phyloP scores from a whole-genome alignment of 2,113 vertebrate species.

The Eleginops maclovinus region DNA sequence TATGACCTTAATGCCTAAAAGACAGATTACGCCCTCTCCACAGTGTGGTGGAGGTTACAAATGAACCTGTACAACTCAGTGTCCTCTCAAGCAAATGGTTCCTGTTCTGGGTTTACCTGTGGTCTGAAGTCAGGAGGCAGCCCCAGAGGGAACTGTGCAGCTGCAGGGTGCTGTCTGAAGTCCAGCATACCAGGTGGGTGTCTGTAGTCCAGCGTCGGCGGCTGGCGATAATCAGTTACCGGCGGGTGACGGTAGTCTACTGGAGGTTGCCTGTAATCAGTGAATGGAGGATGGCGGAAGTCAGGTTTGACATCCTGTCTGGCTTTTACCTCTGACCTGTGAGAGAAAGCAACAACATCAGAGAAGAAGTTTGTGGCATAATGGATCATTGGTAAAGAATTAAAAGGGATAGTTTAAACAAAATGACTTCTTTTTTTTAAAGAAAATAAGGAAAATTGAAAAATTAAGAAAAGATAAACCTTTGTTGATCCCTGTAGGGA shows the following conservation, averaged over 20 bases:
- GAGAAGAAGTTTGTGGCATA: background rate
- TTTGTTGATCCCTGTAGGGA: too few species aligned
- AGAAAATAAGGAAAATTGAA: too few species aligned
- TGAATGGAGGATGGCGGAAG: slow-evolving; percentile 95
- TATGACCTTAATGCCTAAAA: background rate
- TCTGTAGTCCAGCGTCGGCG: slow-evolving; percentile 93
- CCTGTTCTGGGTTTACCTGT: slow-evolving; percentile 85
- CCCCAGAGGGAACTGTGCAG: slow-evolving; percentile 87
- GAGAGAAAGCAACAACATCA: slow-evolving; percentile 70
- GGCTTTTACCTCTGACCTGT: slow-evolving; percentile 98
- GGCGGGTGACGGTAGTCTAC: slow-evolving; percentile 97
- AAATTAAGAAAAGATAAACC: too few species aligned
- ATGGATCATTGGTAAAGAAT: background rate
- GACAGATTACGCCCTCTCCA: background rate
- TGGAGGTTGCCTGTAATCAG: slow-evolving; percentile 95
- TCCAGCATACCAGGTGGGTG: slow-evolving; percentile 94
- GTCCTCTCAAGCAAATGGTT: background rate
- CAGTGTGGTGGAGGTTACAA: slow-evolving; percentile 3
- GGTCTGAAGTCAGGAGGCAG: slow-evolving; percentile 92
- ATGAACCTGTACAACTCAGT: background rate
- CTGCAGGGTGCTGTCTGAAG: slow-evolving; percentile 93
- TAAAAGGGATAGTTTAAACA: too few species aligned
- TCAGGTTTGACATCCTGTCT: slow-evolving; percentile 99
- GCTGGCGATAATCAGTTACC: slow-evolving; percentile 93
- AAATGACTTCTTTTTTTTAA: too few species aligned